These are phyloP conservation scores for Agriopis marginaria DNA, from an alignment of 2,888 invertebrate species.

Conservation along the genomic window DNA sequence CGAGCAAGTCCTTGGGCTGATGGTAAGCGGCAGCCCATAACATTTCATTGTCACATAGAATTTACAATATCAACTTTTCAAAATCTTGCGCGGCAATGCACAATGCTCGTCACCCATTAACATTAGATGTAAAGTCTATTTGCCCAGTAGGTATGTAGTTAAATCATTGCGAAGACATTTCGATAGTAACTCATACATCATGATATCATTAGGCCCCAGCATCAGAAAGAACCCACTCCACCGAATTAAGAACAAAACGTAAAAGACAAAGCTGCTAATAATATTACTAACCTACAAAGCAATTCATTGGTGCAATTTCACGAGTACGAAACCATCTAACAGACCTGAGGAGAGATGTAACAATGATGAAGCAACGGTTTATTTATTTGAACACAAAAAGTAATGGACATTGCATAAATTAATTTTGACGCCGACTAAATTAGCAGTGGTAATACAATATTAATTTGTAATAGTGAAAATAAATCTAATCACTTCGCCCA, in stretches of 20 bases:
- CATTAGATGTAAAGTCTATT: too few relatives aligned
- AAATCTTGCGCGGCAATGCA: too few relatives aligned
- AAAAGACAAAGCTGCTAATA: conserved; percentile 64
- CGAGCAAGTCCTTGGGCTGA: too few relatives aligned
- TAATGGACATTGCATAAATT: conserved; percentile 18
- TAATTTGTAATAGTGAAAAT: not conserved
- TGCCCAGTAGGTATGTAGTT: too few relatives aligned
- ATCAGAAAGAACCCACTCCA: conserved; percentile 10
- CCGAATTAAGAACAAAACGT: conserved; percentile 29
- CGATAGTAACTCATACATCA: too few relatives aligned
- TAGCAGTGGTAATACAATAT: conserved; percentile 4
- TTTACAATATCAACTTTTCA: too few relatives aligned
- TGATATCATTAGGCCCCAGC: not conserved
- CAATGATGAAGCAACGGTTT: conserved; percentile 43
- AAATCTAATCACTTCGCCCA: not conserved
- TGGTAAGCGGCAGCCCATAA: too few relatives aligned
- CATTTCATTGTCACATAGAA: too few relatives aligned
- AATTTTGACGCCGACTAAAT: conserved; percentile 9
- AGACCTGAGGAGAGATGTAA: conserved; percentile 78
- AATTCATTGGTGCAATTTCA: conserved; percentile 80
- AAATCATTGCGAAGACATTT: too few relatives aligned
- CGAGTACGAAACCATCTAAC: conserved; percentile 80
- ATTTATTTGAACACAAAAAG: conserved; percentile 21
- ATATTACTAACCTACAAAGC: conserved; percentile 83
- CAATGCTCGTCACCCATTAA: too few relatives aligned